phyloP scores from a whole-genome alignment of 1,140 invertebrate species.

The Monochamus saltuarius region DNA sequence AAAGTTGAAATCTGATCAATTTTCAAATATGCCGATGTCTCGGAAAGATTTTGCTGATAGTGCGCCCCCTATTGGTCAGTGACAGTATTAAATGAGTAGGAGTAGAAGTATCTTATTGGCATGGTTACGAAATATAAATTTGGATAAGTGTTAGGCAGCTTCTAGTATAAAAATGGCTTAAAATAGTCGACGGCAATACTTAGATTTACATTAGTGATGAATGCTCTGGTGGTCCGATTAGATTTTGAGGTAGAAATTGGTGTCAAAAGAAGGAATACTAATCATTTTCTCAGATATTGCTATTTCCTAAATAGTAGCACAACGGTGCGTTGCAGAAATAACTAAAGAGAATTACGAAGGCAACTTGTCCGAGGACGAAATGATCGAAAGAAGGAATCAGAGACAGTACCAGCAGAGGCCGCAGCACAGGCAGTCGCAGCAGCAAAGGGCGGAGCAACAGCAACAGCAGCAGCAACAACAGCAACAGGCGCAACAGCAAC shows the following conservation, averaged over 20 bases:
- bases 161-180: no score
- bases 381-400: constrained; percentile 51
- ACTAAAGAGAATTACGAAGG: constrained; percentile 76
- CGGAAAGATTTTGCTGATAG: no score
- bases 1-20: no score
- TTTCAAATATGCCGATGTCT: no score
- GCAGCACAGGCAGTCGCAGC: constrained; percentile 54
- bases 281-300: constrained; percentile 39
- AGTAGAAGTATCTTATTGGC: no score
- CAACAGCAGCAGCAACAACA: constrained; percentile 30
- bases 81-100: no score
- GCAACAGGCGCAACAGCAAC: constrained; percentile 35
- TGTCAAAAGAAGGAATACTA: constrained; percentile 42
- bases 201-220: no score
- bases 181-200: no score
- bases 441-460: constrained; percentile 50
- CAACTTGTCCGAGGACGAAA: constrained; percentile 59
- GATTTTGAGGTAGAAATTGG: constrained; percentile 32
- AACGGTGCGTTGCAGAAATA: constrained; percentile 75
- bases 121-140: no score
- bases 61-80: no score
- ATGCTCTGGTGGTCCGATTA: not conserved
- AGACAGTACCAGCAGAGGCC: constrained; percentile 56
- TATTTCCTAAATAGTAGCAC: constrained; percentile 45
- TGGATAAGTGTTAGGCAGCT: no score